phyloP scores from a whole-genome alignment of 2,888 invertebrate genomes.

The Ischnus inquisitorius region DNA sequence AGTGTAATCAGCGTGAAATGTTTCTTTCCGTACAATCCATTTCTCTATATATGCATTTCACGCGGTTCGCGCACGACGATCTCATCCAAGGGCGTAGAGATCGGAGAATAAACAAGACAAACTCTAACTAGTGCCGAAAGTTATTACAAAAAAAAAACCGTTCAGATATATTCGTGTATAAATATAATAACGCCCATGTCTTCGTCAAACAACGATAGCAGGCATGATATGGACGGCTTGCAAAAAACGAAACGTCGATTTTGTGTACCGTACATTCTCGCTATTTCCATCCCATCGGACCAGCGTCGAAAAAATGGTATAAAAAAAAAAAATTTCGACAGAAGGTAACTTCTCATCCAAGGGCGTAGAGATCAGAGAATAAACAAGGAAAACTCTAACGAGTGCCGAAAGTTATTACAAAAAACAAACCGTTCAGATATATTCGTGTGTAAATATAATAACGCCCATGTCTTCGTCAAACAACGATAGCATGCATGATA shows the following conservation, averaged over 20 bases:
- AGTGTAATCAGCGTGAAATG: constrained; percentile 80
- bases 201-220: neutral
- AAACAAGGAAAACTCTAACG: neutral
- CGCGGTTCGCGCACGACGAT: constrained; percentile 65
- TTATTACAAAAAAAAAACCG: neutral
- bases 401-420: neutral
- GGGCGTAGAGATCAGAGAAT: constrained; percentile 55
- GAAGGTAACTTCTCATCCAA: constrained; percentile 15
- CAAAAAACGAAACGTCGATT: neutral
- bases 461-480: neutral
- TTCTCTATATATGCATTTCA: constrained; percentile 72
- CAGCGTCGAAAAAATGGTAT: neutral
- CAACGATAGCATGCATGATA: neutral
- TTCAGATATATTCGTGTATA: neutral
- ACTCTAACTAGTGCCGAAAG: neutral
- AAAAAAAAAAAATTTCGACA: neutral
- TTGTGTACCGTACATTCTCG: neutral
- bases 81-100: constrained; percentile 58
- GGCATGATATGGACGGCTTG: neutral
- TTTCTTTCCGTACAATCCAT: constrained; percentile 74
- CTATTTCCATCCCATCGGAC: too few species aligned
- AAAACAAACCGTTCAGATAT: neutral
- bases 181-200: neutral
- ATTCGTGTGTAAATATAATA: neutral
- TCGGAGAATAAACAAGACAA: constrained; percentile 10